These are phyloP conservation scores for Rhizomys pruinosus DNA, from an alignment of 2,113 vertebrate species.

Conservation along the genomic window DNA sequence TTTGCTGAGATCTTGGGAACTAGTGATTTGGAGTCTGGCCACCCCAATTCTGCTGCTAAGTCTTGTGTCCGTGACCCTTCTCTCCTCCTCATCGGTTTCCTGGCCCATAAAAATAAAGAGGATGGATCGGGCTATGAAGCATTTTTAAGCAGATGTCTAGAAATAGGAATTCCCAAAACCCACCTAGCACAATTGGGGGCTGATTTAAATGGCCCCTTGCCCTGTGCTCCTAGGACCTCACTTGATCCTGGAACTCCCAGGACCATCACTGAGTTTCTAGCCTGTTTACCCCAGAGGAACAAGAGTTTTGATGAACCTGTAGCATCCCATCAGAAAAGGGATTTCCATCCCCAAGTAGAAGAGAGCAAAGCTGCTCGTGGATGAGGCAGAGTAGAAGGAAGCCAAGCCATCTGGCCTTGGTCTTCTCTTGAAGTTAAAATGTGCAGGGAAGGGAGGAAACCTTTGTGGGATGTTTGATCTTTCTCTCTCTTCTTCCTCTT, in stretches of 20 bases:
- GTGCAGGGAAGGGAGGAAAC: background rate
- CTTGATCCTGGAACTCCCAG: background rate
- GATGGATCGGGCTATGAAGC: background rate
- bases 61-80: background rate
- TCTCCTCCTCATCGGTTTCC: background rate
- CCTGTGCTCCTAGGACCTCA: background rate
- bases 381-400: background rate
- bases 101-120: background rate
- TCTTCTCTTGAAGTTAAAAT: slow-evolving; percentile 44
- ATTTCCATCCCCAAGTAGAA: background rate
- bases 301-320: background rate
- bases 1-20: background rate
- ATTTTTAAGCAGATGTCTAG: background rate
- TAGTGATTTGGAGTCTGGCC: background rate
- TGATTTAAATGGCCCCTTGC: background rate
- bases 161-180: background rate
- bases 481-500: background rate
- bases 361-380: no score
- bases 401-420: background rate
- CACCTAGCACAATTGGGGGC: background rate
- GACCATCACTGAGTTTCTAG: background rate
- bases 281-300: background rate
- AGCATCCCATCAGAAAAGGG: background rate
- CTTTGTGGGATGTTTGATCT: background rate
- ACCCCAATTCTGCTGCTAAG: background rate